Evolutionary conservation across 2,797 vertebrate species (phyloP), one percentile per base, ranked within the genome.

Genomic region (Catharus ustulatus): DNA sequence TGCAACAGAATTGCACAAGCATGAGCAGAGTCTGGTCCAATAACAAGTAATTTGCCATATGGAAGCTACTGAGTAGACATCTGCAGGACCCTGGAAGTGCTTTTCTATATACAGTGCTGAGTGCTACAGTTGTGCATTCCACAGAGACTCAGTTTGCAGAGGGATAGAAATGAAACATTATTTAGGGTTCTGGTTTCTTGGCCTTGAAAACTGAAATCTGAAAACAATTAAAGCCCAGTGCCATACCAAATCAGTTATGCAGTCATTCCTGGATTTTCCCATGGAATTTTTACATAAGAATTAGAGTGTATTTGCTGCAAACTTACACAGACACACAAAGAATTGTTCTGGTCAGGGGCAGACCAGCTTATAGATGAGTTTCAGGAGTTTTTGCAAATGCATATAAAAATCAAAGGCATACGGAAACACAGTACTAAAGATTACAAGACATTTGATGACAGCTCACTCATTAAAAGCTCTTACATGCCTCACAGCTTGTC

Each of bases 221-320:
- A 97, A 97, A 97, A 96, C 96, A 97, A 97, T 97, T 97, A 97
- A 90, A 96, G 91, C 95, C 95, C 90, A 96, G 89, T 96, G 97
- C 97, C 97, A 95, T 97, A 96, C 96, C 95, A 96, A 97, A 97
- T 97, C 95, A 93, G 96, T 97, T 97, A 97, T 95, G 95, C 95
- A 96, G 96, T 92, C 96, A 94, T 95, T 96, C 88, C 94, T 96
- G 96, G 96, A 97, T 96, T 97, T 97, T 97, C 97, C 97, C 97
- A 97, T 96, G 96, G 96, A 97, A 96, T 96, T 97, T 97, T 97
- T 97, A 97, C 94, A 96, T 95, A 95, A 97, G 96, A 97, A 95
- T 95, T 94, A 84, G 92, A 82, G 90, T 63, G 95, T 63, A 83
- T 93, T 93, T 1, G 20, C 84, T 84, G 84, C 94, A 74, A 90